These are phyloP conservation scores for Lutra lutra DNA, from an alignment of 2,797 vertebrate species.

Conservation along the genomic window DNA sequence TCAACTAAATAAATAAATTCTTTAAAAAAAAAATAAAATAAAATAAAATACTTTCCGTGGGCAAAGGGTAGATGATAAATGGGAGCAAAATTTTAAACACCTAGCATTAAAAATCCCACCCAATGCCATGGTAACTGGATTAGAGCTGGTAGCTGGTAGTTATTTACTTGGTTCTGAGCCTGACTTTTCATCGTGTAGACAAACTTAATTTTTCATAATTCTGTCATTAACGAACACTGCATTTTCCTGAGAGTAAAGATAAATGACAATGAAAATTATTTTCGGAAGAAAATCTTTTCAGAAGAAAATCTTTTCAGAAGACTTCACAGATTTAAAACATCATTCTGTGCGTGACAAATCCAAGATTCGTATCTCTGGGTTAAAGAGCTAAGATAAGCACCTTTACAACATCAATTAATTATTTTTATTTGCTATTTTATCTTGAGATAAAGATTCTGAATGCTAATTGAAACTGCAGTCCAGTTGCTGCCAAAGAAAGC, in stretches of 20 bases:
- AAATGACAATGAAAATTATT: constrained; percentile 30
- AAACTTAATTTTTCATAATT: constrained; percentile 50
- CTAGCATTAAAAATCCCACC: background rate
- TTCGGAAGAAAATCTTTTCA: background rate
- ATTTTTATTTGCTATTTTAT: constrained; percentile 56
- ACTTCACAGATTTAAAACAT: constrained; percentile 12
- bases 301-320: background rate
- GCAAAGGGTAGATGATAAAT: background rate
- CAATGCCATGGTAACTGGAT: background rate
- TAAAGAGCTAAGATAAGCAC: background rate
- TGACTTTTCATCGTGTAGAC: background rate
- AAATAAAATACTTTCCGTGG: background rate
- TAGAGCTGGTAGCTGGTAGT: background rate
- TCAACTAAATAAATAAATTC: no score
- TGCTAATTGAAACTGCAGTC: background rate
- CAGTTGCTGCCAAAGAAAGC: background rate
- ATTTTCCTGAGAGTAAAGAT: constrained; percentile 34
- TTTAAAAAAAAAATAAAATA: no score
- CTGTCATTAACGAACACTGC: background rate
- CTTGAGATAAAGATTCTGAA: constrained; percentile 7
- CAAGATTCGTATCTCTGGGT: background rate
- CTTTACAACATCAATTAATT: constrained; percentile 40
- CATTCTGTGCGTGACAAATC: background rate
- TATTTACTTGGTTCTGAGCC: background rate
- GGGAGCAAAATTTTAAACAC: constrained; percentile 4